Evolutionary conservation across 2,888 invertebrate species (phyloP).

Genomic region (Rugalucina vietnamica): DNA sequence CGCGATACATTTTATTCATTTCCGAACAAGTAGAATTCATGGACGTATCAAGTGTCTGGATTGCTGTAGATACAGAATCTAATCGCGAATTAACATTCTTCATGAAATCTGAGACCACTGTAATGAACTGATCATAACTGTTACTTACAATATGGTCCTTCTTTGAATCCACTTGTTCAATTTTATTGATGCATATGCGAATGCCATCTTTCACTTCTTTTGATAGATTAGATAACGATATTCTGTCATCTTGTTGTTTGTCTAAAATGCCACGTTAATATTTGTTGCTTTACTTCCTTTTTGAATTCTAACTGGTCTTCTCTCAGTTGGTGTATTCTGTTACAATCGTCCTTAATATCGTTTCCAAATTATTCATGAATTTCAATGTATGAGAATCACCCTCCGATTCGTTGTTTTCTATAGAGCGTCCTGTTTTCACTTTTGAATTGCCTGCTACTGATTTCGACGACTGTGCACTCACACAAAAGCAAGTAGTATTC

Average conservation of each 20-base stretch:
- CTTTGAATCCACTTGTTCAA: background rate
- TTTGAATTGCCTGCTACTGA: background rate
- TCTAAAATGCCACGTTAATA: background rate
- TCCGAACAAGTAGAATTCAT: background rate
- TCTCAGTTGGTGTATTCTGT: background rate
- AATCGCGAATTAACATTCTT: background rate
- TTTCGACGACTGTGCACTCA: too few species aligned
- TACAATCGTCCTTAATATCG: background rate
- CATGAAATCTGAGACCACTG: background rate
- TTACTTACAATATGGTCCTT: background rate
- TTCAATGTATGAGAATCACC: background rate
- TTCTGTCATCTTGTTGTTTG: background rate
- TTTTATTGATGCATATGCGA: background rate
- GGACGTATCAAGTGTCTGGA: background rate
- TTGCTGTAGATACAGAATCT: background rate
- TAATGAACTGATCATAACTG: background rate
- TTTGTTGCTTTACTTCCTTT: background rate
- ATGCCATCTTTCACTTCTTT: too few species aligned
- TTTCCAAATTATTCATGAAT: background rate
- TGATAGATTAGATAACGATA: too few species aligned
- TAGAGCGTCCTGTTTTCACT: background rate
- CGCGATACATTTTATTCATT: background rate
- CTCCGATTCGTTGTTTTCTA: background rate
- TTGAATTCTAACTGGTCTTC: background rate
- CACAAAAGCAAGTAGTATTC: too few species aligned